Conservation (phyloP, 1,140 invertebrate species). For the Drosophila sp. region DNA sequence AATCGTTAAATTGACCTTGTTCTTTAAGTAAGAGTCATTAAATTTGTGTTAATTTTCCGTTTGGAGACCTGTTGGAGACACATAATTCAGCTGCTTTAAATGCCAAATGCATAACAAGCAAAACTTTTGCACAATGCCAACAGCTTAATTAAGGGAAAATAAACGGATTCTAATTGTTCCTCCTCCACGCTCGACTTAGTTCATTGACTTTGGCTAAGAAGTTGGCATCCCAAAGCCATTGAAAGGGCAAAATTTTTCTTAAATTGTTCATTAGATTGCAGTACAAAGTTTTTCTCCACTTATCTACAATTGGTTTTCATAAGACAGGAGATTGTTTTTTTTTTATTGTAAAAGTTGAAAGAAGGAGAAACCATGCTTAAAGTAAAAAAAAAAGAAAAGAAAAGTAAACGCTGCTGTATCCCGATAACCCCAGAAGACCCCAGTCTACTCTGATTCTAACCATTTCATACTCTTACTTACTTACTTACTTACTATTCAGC, state of each 20-base stretch:
- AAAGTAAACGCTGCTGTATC: not conserved
- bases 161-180: conserved; percentile 5
- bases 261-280: not conserved
- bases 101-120: conserved; percentile 8
- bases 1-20: not conserved
- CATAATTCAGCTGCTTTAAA: not conserved
- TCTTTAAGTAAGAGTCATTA: not conserved
- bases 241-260: not conserved
- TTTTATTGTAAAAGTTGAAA: not conserved
- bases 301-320: conserved; percentile 1
- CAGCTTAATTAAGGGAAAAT: conserved; percentile 3
- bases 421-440: not conserved
- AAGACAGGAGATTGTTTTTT: not conserved
- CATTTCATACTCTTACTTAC: conserved; percentile 2
- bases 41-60: not conserved
- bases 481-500: conserved; percentile 24
- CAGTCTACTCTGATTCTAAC: not conserved
- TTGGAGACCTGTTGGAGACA: conserved; percentile 3
- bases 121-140: conserved; percentile 4
- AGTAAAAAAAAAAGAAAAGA: not conserved
- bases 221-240: not conserved
- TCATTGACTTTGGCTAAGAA: conserved; percentile 2
- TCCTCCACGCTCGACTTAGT: not conserved
- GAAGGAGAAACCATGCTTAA: not conserved
- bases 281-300: conserved; percentile 2